Base-by-base conservation (phyloP, 2,113 vertebrate genomes). In the Pimephales promelas region DNA sequence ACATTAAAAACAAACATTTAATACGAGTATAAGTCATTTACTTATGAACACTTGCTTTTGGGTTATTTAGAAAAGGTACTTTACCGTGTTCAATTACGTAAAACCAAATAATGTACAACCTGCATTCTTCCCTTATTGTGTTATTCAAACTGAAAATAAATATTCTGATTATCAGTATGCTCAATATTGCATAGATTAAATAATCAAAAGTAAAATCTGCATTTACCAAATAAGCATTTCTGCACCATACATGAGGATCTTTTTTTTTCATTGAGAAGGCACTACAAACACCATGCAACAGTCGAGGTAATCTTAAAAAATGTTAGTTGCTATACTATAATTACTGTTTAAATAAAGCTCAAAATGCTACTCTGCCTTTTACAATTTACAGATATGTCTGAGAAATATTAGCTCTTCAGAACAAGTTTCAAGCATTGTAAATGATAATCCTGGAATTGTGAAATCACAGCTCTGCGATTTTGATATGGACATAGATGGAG, bases 401-500 rank as follows among this genome's bases (percentile, higher is more conserved):
- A 26, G 40, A 72, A 72, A 72, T 45, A 26, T 24, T 16, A 64
- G 26, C 26, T 18, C 61, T 64, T n/a, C 20, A 71, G 34, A 36
- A 43, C 66, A 66, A 66, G 66, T 22, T 71, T 71, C 10, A 54
- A 75, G 10, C 8, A 34, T 22, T 11, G 10, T 66, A n/a, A 47
- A 34, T 80, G 1, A 80, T 49, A 52, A 5, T 28, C 16, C 18
- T 80, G 26, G 24, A 26, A 75, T 22, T 75, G 72, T 31, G 45
- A 52, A 45, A 34, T 80, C 22, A 20, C 0, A 89, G 80, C 28
- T 96, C 91, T 0, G 85, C 92, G 82, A 96, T 95, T 82, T 85
- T 91, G 86, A 97, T 91, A 79, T 97, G 93, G 82, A 98, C 95
- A 26, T 97, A 99, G 82, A 99, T 90, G 0, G 97, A 97, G n/a